phyloP scores from a whole-genome alignment of 2,888 invertebrate species.

The Caenorhabditis sp. region DNA sequence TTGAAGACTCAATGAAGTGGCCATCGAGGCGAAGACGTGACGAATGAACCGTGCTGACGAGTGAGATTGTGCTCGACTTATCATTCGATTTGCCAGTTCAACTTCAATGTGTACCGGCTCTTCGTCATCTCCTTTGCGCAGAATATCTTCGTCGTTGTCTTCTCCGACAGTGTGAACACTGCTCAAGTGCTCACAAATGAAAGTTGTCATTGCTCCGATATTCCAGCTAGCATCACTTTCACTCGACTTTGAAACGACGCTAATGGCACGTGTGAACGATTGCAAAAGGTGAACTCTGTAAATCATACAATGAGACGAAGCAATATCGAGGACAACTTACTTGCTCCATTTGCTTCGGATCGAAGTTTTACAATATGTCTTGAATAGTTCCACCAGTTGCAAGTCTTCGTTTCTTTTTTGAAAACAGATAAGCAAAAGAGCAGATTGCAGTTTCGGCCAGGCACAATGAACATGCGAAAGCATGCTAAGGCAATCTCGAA shows the following conservation, averaged over 20 bases:
- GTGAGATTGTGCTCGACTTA: neutral
- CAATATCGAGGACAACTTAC: neutral
- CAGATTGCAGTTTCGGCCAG: constrained; percentile 22
- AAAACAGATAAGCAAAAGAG: constrained; percentile 27
- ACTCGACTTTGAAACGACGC: constrained; percentile 6
- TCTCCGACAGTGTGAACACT: constrained; percentile 32
- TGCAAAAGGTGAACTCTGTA: constrained; percentile 32
- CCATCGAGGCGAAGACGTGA: constrained; percentile 37
- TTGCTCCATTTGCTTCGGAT: constrained; percentile 21
- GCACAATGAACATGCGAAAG: constrained; percentile 35
- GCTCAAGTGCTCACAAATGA: constrained; percentile 29
- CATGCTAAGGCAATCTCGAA: constrained; percentile 48
- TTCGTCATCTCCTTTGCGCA: neutral
- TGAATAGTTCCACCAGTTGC: constrained; percentile 16
- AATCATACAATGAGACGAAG: neutral
- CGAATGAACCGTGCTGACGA: constrained; percentile 35
- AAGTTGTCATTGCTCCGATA: constrained; percentile 22
- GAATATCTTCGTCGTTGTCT: neutral
- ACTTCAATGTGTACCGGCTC: constrained; percentile 14
- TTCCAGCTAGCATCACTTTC: constrained; percentile 28
- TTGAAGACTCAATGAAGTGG: constrained; percentile 30
- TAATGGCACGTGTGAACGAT: constrained; percentile 22
- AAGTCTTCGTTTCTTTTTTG: constrained; percentile 23
- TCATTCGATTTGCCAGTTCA: constrained; percentile 29
- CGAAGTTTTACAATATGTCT: constrained; percentile 25